phyloP scores from a whole-genome alignment of 2,113 vertebrate genomes.

The Catharus bicknelli region DNA sequence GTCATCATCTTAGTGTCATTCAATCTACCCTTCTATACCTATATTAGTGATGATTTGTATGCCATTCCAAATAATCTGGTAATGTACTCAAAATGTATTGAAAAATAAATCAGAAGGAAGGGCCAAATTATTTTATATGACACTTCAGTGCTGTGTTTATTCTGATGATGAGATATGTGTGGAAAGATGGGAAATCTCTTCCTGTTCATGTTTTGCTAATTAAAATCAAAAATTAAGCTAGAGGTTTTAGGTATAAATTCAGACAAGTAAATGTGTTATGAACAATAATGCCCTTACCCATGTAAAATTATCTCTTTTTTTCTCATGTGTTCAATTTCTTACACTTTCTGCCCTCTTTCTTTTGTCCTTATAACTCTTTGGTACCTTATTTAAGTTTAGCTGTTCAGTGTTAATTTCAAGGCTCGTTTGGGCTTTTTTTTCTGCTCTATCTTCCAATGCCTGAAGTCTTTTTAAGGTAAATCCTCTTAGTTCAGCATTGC shows the following conservation, averaged over 20 bases:
- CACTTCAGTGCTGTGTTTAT: background rate
- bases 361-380: background rate
- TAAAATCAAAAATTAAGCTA: background rate
- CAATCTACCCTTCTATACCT: background rate
- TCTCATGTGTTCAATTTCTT: background rate
- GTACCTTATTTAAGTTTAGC: background rate
- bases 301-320: background rate
- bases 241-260: background rate
- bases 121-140: background rate
- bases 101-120: background rate
- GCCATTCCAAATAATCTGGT: background rate
- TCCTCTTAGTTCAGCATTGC: background rate
- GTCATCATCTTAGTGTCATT: background rate
- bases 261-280: background rate
- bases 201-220: background rate
- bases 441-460: background rate
- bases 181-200: background rate
- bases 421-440: accelerated
- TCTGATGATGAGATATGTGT: background rate
- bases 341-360: background rate
- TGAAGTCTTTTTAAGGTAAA: slow-evolving; percentile 19
- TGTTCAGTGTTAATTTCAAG: background rate
- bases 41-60: background rate
- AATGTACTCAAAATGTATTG: background rate
- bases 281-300: background rate